Evolutionary conservation across 2,888 invertebrate species (phyloP).

Genomic region (Ectropis crepuscularia): DNA sequence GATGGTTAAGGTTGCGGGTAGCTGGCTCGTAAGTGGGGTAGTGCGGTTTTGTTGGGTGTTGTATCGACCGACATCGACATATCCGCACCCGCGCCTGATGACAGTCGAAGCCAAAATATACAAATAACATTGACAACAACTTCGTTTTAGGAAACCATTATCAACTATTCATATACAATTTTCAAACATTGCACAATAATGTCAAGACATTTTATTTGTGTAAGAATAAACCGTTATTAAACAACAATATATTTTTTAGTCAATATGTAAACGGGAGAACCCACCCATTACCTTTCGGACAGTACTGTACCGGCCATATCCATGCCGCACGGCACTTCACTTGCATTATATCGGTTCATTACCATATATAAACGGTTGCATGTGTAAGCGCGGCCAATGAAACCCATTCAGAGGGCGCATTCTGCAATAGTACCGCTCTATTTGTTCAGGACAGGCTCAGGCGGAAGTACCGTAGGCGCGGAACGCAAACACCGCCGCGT

Average conservation of each 20-base stretch:
- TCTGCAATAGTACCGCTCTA: slow-evolving; percentile 63
- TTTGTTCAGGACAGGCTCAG: slow-evolving; percentile 69
- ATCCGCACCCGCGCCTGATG: slow-evolving; percentile 7
- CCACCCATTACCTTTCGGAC: slow-evolving; percentile 13
- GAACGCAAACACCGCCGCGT: slow-evolving; percentile 66
- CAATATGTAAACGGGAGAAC: too few species aligned
- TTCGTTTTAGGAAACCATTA: too few species aligned
- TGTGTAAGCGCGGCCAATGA: slow-evolving; percentile 58
- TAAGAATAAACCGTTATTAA: too few species aligned
- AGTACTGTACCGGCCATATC: slow-evolving; percentile 16
- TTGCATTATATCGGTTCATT: slow-evolving; percentile 51
- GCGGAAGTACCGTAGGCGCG: slow-evolving; percentile 75
- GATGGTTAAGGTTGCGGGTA: slow-evolving; percentile 18
- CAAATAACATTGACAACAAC: background rate
- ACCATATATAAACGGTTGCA: slow-evolving; percentile 70
- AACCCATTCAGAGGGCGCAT: slow-evolving; percentile 58
- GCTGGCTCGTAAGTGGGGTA: slow-evolving; percentile 16
- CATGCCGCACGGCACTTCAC: slow-evolving; percentile 18
- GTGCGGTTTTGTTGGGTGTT: slow-evolving; percentile 21
- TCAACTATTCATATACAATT: too few species aligned
- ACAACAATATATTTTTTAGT: too few species aligned
- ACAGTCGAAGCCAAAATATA: slow-evolving; percentile 4
- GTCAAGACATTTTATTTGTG: too few species aligned
- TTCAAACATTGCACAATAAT: too few species aligned
- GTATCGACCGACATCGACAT: slow-evolving; percentile 22